Evolutionary conservation across 2,797 vertebrate genomes (phyloP), one percentile per base, ranked within the genome.

Genomic region (Furcifer pardalis): DNA sequence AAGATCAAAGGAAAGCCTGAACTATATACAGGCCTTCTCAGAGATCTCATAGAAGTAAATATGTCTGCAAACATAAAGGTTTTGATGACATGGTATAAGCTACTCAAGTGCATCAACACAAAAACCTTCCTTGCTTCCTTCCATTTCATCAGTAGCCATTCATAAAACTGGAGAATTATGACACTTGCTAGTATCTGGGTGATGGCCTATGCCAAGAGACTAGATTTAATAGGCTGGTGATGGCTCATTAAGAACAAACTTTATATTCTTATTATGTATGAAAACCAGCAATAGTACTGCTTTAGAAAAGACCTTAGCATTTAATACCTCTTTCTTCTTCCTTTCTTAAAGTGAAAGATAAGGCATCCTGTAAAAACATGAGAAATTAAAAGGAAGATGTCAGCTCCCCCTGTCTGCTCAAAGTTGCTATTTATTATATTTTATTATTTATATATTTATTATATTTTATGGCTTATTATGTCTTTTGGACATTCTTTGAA

Each of bases 41-140:
- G 77, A 62, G 27, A 92, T 90, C 91, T 88, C 88, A 92, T 85
- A 90, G 91, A 84, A 85, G 78, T 85, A 86, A 91, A 81, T 91
- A 86, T 84, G 89, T 85, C 89, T 86, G 60, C 75, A 91, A 87
- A 90, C 82, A 82, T 90, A 84, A 37, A 46, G 30, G 9, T 23
- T 68, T 68, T 80, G 62, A 82, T 74, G 37, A 92, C 91, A 90
- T 73, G 82, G 81, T 80, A 59, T 66, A 90, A 92, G 79, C 52
- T 86, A 63, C 87, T 86, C 86, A 85, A 79, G 78, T 86, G 65
- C 40, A 7, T 17, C 32, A 1, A 60, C 77, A 89, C 86, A 81
- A 87, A 82, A 89, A 87, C 86, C 79, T 82, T 86, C 81, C 84
- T 91, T 0, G 0, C 83, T 85, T 79, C 75, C 72, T 72, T 73